Evolutionary conservation across 1,140 invertebrate genomes (phyloP).

Genomic region (Drosophila pseudoananassae): DNA sequence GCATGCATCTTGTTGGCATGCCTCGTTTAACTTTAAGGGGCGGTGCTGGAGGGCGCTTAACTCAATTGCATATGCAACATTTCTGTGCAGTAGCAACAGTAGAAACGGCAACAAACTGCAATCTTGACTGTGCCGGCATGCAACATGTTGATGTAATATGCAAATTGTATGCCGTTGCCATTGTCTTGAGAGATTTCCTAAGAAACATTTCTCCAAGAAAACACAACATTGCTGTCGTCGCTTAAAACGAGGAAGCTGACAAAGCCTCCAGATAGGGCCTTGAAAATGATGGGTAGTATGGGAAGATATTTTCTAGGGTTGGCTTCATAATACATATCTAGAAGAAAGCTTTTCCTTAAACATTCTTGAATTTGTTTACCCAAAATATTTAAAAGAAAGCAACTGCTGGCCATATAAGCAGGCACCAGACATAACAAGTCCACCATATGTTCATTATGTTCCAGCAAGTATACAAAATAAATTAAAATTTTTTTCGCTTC

Average conservation of each 20-base stretch:
- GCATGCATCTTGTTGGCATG: constrained; percentile 38
- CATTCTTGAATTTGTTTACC: constrained; percentile 10
- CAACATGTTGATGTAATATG: constrained; percentile 79
- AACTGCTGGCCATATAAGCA: constrained; percentile 3
- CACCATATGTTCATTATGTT: constrained; percentile 27
- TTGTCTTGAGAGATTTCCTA: constrained; percentile 61
- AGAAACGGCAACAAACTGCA: constrained; percentile 41
- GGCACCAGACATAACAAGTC: neutral
- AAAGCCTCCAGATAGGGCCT: constrained; percentile 7
- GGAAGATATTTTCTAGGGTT: constrained; percentile 1
- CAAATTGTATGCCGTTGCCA: constrained; percentile 65
- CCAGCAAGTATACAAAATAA: constrained; percentile 3
- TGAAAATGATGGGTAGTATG: constrained; percentile 15
- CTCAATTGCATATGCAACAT: constrained; percentile 73
- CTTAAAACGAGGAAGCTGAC: constrained; percentile 37
- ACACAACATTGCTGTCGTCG: constrained; percentile 20
- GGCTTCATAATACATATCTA: too few species aligned
- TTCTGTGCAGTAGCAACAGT: constrained; percentile 33
- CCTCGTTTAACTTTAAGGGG: constrained; percentile 57
- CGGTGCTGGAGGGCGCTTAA: constrained; percentile 41
- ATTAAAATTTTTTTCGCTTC: neutral
- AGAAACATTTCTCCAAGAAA: constrained; percentile 50
- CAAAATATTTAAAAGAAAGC: neutral
- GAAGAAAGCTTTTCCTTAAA: constrained; percentile 3
- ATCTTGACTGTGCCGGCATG: constrained; percentile 55